These are phyloP conservation scores for Grammomys dolichurus DNA, from an alignment of 2,113 vertebrate genomes.

Conservation along the genomic window DNA sequence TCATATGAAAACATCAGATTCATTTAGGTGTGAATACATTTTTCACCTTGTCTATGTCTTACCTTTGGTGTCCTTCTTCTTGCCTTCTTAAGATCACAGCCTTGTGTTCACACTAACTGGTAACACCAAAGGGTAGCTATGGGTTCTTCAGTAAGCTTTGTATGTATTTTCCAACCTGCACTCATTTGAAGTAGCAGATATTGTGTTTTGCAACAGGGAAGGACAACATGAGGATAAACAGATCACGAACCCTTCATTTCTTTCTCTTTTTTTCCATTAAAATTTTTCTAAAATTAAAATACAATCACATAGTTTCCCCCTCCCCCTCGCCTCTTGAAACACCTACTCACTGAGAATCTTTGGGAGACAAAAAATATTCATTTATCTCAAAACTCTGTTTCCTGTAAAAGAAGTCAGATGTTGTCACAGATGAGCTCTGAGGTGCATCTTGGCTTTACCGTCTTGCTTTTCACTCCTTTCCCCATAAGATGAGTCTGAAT, in stretches of 20 bases:
- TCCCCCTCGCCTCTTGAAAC: not conserved
- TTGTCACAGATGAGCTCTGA: not conserved
- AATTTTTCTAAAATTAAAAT: not conserved
- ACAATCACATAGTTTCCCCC: not conserved
- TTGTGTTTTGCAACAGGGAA: not conserved
- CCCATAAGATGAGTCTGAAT: not conserved
- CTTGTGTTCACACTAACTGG: not conserved
- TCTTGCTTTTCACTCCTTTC: not conserved
- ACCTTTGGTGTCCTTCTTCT: not conserved
- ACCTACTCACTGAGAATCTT: not conserved
- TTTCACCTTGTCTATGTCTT: constrained; percentile 3
- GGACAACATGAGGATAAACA: not conserved
- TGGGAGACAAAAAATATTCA: not conserved
- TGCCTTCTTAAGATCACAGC: not conserved
- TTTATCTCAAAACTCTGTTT: not conserved
- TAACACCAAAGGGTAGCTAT: not conserved
- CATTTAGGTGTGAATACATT: constrained; percentile 11
- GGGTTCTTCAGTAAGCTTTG: not conserved
- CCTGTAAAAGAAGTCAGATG: not conserved
- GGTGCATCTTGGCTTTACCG: not conserved
- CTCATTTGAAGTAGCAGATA: not conserved
- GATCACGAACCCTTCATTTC: not conserved
- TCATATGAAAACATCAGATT: constrained; percentile 23
- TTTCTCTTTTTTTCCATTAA: not conserved
- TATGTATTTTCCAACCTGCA: not conserved